phyloP scores from a whole-genome alignment of 2,888 invertebrate species.

The Zele albiditarsus region DNA sequence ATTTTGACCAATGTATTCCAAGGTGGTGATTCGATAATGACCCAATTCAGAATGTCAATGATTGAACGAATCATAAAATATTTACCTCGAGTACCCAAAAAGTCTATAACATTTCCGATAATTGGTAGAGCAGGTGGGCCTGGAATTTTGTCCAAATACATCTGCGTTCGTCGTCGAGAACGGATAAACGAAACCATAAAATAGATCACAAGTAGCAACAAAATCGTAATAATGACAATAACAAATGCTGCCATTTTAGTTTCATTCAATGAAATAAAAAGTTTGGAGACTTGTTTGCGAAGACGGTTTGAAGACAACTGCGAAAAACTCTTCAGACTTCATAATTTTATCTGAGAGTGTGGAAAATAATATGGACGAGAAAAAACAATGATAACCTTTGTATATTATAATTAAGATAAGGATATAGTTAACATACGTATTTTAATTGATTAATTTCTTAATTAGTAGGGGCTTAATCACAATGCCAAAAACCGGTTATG shows the following conservation, averaged over 20 bases:
- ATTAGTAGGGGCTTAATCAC: no score
- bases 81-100: slow-evolving; percentile 49
- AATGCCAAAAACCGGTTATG: no score
- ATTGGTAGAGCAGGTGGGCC: slow-evolving; percentile 59
- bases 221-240: slow-evolving; percentile 27
- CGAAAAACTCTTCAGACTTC: no score
- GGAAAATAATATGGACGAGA: background rate
- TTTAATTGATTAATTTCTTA: no score
- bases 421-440: no score
- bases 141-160: slow-evolving; percentile 65
- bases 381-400: background rate
- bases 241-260: slow-evolving; percentile 16
- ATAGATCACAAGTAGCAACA: slow-evolving; percentile 41
- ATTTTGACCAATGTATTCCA: background rate
- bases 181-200: background rate
- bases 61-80: background rate
- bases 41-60: no score
- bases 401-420: background rate
- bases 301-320: no score
- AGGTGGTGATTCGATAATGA: background rate
- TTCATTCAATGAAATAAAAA: background rate
- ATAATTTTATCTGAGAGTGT: background rate
- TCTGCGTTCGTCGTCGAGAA: slow-evolving; percentile 57
- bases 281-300: no score
- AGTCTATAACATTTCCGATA: slow-evolving; percentile 52